Percentiles rank a stretch among this genome's conserved stretches.
Evolutionary conservation across 2,113 vertebrate genomes (phyloP).

Genomic region (Seriola rivoliana): DNA sequence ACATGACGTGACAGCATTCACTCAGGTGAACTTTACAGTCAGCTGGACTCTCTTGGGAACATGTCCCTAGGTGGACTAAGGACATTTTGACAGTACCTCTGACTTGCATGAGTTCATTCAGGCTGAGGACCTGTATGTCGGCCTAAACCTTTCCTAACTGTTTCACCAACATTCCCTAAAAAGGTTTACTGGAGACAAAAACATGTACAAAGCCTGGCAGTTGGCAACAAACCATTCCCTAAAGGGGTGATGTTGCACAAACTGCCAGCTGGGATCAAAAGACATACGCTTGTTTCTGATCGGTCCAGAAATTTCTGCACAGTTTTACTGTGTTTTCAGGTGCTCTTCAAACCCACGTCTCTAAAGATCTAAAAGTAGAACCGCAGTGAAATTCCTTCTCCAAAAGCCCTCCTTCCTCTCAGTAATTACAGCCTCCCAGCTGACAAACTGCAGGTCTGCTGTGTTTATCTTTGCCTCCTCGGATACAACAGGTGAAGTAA

Average conservation of each 20-base stretch:
- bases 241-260: slow-evolving; percentile 14
- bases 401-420: slow-evolving; percentile 68
- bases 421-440: slow-evolving; percentile 74
- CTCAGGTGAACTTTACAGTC: slow-evolving; percentile 63
- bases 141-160: slow-evolving; percentile 24
- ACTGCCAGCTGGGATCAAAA: slow-evolving; percentile 38
- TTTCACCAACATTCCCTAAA: slow-evolving; percentile 35
- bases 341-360: slow-evolving; percentile 26
- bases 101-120: slow-evolving; percentile 35
- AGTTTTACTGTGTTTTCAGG: slow-evolving; percentile 38
- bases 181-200: slow-evolving; percentile 41
- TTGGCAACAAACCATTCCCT: slow-evolving; percentile 27
- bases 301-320: slow-evolving; percentile 7
- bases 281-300: slow-evolving; percentile 24
- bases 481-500: slow-evolving; percentile 73
- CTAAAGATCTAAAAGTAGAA: slow-evolving; percentile 53
- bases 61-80: slow-evolving; percentile 53
- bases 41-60: slow-evolving; percentile 52
- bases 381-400: slow-evolving; percentile 62
- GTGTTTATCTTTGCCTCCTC: slow-evolving; percentile 65
- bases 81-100: slow-evolving; percentile 26
- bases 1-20: slow-evolving; percentile 60
- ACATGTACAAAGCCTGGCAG: slow-evolving; percentile 25
- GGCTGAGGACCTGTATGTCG: not conserved
- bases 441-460: slow-evolving; percentile 74